Percentiles rank a stretch among this genome's conserved stretches.
Conservation (phyloP, 1,140 invertebrate species). For the Solenopsis fugax region DNA sequence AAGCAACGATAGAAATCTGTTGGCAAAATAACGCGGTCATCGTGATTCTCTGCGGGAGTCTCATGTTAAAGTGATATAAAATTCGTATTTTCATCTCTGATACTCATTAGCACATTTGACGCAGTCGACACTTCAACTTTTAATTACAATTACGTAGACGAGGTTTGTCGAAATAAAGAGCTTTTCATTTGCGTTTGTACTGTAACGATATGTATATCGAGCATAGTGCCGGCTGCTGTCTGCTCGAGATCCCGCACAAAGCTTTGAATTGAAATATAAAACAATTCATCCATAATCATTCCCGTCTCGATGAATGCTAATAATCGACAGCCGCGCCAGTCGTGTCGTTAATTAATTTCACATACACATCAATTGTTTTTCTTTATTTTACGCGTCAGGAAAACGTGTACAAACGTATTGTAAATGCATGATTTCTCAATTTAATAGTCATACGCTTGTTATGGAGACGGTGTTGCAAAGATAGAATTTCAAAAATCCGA, state of each 20-base stretch:
- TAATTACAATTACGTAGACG: constrained; percentile 50
- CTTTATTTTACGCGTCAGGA: constrained; percentile 10
- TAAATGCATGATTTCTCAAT: constrained; percentile 21
- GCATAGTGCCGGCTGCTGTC: neutral
- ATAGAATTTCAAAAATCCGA: neutral
- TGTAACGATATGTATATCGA: constrained; percentile 14
- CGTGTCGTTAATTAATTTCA: constrained; percentile 67
- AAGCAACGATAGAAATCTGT: constrained; percentile 3
- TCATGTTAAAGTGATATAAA: constrained; percentile 9
- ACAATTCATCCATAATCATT: constrained; percentile 61
- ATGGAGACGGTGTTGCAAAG: neutral
- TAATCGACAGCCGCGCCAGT: neutral
- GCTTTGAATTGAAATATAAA: constrained; percentile 33
- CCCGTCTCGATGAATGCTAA: constrained; percentile 63
- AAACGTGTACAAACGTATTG: neutral
- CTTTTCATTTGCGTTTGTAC: constrained; percentile 46
- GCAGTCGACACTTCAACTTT: constrained; percentile 56
- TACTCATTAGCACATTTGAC: constrained; percentile 47
- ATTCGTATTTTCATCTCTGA: constrained; percentile 42
- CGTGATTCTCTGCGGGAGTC: constrained; percentile 13
- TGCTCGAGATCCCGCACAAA: constrained; percentile 36
- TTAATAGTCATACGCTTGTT: constrained; percentile 9
- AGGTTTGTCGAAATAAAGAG: constrained; percentile 33
- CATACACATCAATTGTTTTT: constrained; percentile 63
- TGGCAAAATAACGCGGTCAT: constrained; percentile 42